phyloP scores from a whole-genome alignment of 2,113 vertebrate species.

The Papio anubis region DNA sequence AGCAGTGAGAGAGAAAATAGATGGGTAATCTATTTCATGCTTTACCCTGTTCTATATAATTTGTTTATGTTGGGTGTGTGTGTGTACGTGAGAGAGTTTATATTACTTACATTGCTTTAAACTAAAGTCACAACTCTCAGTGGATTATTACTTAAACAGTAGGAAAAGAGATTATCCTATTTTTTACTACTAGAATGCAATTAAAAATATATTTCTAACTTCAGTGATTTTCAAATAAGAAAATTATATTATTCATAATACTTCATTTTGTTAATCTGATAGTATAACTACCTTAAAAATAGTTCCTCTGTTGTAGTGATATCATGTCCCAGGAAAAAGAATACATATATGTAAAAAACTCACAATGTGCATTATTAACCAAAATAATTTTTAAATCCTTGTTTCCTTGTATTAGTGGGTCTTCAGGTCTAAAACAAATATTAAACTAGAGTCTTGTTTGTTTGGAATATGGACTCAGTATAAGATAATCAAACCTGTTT shows the following conservation, averaged over 20 bases:
- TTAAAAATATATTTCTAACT: neutral
- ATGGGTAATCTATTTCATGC: neutral
- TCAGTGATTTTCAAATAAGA: conserved; percentile 11
- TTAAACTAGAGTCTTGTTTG: neutral
- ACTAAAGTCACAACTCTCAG: neutral
- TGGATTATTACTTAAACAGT: neutral
- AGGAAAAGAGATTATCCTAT: neutral
- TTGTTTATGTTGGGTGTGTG: neutral
- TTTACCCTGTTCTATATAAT: neutral
- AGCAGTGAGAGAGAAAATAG: neutral
- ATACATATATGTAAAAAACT: neutral
- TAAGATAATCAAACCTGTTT: neutral
- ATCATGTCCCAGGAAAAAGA: neutral
- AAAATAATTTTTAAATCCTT: neutral
- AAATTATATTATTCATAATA: neutral
- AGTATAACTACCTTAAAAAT: neutral
- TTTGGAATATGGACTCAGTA: neutral
- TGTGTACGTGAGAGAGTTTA: neutral
- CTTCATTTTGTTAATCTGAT: neutral
- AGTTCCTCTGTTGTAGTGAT: neutral
- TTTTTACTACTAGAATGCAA: neutral
- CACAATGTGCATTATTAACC: neutral
- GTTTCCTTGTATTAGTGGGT: neutral
- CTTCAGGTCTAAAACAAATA: neutral
- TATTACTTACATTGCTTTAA: neutral